A percentile compares a stretch with the other conserved stretches of the same genome.
Conservation (phyloP, 1,140 invertebrate species). For the Daktulosphaira vitifoliae region DNA sequence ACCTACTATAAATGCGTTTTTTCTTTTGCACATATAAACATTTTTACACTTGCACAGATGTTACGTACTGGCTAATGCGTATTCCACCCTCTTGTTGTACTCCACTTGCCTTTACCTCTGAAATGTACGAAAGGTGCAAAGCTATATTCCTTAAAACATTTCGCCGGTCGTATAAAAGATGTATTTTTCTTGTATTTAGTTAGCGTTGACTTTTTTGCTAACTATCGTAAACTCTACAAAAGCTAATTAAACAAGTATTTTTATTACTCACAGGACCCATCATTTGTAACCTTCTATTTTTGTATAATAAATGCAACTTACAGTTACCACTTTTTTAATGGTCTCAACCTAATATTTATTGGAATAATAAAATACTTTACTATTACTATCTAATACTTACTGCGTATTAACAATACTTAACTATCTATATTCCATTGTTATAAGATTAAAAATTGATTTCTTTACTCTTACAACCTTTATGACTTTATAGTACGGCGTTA, state of each 20-base stretch:
- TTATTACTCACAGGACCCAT: background rate
- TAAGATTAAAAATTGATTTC: no score
- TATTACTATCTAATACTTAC: no score
- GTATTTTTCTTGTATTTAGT: background rate
- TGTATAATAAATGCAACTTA: no score
- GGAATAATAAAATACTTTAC: no score
- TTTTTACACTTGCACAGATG: conserved; percentile 27
- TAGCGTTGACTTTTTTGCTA: background rate
- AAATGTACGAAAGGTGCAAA: background rate
- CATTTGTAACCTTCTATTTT: no score
- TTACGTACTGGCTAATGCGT: conserved; percentile 15
- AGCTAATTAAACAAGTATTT: background rate
- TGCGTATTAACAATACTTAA: no score
- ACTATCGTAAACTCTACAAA: background rate
- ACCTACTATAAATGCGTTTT: conserved; percentile 14
- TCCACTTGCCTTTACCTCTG: background rate
- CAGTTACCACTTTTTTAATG: no score
- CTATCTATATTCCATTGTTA: no score
- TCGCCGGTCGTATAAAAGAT: background rate
- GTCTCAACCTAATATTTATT: no score
- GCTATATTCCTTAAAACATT: conserved; percentile 19
- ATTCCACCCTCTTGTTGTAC: background rate
- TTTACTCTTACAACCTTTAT: no score
- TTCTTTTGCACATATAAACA: conserved; percentile 19
- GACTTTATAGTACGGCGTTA: no score